Percentiles rank a stretch among this genome's conserved stretches.
phyloP scores from a whole-genome alignment of 2,113 vertebrate genomes.

The Chaetura pelagica region DNA sequence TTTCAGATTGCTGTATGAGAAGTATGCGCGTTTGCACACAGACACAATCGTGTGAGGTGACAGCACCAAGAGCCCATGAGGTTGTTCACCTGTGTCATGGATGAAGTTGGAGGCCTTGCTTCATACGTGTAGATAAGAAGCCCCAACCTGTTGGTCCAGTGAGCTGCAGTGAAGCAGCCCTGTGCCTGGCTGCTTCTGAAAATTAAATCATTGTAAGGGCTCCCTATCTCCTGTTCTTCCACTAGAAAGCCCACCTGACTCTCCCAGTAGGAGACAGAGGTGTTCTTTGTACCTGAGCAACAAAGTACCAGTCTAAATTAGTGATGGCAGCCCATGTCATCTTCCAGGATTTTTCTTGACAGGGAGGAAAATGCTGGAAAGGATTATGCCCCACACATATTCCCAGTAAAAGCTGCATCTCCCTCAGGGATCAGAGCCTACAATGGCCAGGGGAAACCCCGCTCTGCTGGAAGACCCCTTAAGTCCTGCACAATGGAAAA shows the following conservation, averaged over 20 bases:
- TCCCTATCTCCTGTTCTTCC: neutral
- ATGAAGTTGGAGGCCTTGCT: conserved; percentile 14
- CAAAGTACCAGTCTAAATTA: neutral
- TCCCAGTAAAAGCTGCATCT: neutral
- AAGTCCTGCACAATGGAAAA: neutral
- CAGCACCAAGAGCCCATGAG: neutral
- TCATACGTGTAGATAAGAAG: neutral
- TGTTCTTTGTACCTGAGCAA: neutral
- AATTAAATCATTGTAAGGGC: neutral
- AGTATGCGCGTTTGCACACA: conserved; percentile 34
- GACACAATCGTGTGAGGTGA: neutral
- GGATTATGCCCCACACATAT: neutral
- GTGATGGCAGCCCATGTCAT: neutral
- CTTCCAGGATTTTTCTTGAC: neutral
- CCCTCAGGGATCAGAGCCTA: neutral
- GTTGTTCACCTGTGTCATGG: neutral
- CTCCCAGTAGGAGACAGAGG: neutral
- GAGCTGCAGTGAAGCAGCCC: conserved; percentile 22
- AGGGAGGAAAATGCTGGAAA: neutral
- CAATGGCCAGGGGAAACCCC: neutral
- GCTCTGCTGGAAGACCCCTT: neutral
- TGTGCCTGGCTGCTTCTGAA: neutral
- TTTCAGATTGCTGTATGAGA: conserved; percentile 59
- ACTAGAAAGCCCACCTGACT: neutral
- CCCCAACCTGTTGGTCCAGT: neutral